Evolutionary conservation across 2,113 vertebrate species (phyloP), one percentile per base, ranked within the genome.

Genomic region (Paratilapia polleni): DNA sequence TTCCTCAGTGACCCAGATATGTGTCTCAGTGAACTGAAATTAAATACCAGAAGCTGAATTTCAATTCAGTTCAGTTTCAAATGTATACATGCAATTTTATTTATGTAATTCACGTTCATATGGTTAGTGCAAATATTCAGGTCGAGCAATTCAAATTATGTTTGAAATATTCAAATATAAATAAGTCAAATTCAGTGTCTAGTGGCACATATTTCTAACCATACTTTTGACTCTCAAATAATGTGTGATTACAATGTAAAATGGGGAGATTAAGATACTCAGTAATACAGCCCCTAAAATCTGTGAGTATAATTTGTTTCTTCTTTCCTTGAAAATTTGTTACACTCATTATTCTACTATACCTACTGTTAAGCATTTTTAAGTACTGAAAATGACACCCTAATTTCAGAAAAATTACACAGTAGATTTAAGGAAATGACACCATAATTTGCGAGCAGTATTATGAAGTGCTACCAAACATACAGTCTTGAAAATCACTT

Each of bases 401-500:
- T 73, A 73, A 52, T 52, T 70, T 70, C 24, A 70, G 43, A 49
- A 70, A 54, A 31, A 34, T 54, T 54, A 73, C 26, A 34, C 26
- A 54, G 31, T 8, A 0, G 47, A n/a, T 31, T 73, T 52, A 52
- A 52, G 47, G 66, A 73, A 73, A 31, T 73, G n/a, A 54, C 26
- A 31, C 26, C 47, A 14, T 54, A 54, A 17, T 31, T 52, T 8
- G 3, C 47, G 22, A 70, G 24, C 10, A 20, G 26, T 54, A 54
- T 31, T 73, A 31, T 20, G 28, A 54, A 73, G 19, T 54, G 26
- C 28, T 73, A 52, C 47, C 11, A 52, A 54, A 8, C 31, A 43
- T 77, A 20, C 6, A 57, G 6, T 75, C 77, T 83, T 56, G 24
- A 20, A 59, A 83, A 81, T 63, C 59, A 75, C 52, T 81, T 49